Percentiles rank a stretch among this genome's conserved stretches.
These are phyloP conservation scores for Limnodromus scolopaceus DNA, from an alignment of 2,797 vertebrate genomes.

Conservation along the genomic window DNA sequence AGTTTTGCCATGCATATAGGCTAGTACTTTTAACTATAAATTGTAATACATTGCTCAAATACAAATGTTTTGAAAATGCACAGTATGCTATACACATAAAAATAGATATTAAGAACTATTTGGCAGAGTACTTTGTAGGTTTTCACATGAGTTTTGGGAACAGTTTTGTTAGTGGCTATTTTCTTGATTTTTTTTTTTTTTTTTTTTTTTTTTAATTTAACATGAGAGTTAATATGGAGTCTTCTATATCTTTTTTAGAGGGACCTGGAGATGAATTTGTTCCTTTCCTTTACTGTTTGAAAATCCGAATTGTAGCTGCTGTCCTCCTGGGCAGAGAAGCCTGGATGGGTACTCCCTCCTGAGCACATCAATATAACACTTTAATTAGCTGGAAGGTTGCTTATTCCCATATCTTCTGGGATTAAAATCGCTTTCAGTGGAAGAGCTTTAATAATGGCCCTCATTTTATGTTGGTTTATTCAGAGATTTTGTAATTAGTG, in stretches of 20 bases:
- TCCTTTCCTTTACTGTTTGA: not conserved
- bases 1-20: not conserved
- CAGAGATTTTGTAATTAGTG: conserved; percentile 39
- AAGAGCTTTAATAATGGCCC: conserved; percentile 18
- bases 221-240: not conserved
- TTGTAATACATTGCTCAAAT: not conserved
- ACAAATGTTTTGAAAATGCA: not conserved
- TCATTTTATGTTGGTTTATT: conserved; percentile 33
- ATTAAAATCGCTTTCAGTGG: conserved; percentile 22
- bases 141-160: not conserved
- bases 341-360: conserved; percentile 3
- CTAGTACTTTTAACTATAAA: not conserved
- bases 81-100: not conserved
- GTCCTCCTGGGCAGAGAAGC: not conserved
- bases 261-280: not conserved
- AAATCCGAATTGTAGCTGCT: not conserved
- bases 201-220: not conserved
- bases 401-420: conserved; percentile 24
- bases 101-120: not conserved
- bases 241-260: not conserved
- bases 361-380: conserved; percentile 16
- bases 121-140: not conserved
- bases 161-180: not conserved
- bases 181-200: not conserved
- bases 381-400: conserved; percentile 55